phyloP scores from a whole-genome alignment of 2,888 invertebrate species.

The Cantharis flavilabris region DNA sequence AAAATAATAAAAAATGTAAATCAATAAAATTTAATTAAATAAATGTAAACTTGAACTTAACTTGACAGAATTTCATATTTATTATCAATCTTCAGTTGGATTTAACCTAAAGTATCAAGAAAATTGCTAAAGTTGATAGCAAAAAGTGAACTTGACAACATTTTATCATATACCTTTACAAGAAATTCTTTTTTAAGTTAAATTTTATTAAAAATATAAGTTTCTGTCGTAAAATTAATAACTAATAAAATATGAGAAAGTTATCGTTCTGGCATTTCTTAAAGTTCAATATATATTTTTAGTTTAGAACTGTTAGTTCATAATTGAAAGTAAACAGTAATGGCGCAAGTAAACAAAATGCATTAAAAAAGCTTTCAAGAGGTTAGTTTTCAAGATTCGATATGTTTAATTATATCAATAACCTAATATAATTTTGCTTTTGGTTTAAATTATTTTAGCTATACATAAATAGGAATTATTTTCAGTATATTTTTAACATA shows the following conservation, averaged over 20 bases:
- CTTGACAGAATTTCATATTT: too few relatives aligned
- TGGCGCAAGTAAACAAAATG: not conserved
- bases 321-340: constrained; percentile 9
- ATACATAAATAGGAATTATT: not conserved
- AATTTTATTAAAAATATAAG: not conserved
- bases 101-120: too few relatives aligned
- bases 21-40: too few relatives aligned
- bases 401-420: not conserved
- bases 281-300: not conserved
- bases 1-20: too few relatives aligned
- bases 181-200: too few relatives aligned
- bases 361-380: not conserved
- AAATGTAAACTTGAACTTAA: too few relatives aligned
- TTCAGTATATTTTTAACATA: too few relatives aligned
- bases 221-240: not conserved
- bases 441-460: not conserved
- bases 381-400: not conserved
- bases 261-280: not conserved
- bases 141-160: too few relatives aligned
- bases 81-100: too few relatives aligned
- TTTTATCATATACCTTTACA: too few relatives aligned
- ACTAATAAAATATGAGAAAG: not conserved
- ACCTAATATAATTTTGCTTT: not conserved
- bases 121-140: too few relatives aligned
- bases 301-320: not conserved